Evolutionary conservation across 2,113 vertebrate species (phyloP).

Genomic region (Catharus minimus): DNA sequence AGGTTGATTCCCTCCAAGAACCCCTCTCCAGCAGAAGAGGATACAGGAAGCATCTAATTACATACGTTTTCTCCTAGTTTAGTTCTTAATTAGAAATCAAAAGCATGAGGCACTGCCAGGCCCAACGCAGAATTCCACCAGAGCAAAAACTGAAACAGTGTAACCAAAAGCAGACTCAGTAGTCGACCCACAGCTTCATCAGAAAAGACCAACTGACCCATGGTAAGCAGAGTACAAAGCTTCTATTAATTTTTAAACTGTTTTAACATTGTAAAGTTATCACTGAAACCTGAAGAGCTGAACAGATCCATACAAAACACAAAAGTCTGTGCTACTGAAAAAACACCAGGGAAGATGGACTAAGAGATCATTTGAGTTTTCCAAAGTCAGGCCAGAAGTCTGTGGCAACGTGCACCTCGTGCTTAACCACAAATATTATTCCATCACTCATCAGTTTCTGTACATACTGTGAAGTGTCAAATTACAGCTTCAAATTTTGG

Average conservation of each 20-base stretch:
- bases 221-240: neutral
- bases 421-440: neutral
- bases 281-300: neutral
- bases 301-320: neutral
- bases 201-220: neutral
- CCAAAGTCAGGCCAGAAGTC: neutral
- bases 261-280: neutral
- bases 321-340: neutral
- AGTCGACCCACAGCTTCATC: neutral
- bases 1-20: neutral
- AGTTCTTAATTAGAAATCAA: neutral
- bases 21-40: neutral
- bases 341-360: neutral
- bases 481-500: neutral
- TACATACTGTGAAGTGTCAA: neutral
- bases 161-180: neutral
- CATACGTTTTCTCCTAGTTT: neutral
- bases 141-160: neutral
- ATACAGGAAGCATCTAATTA: neutral
- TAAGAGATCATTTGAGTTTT: neutral
- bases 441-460: neutral
- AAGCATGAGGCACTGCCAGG: neutral
- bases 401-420: rapidly evolving
- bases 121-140: neutral
- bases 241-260: neutral